Base-by-base conservation (phyloP, 1,140 invertebrate species). In the Orius laevigatus region DNA sequence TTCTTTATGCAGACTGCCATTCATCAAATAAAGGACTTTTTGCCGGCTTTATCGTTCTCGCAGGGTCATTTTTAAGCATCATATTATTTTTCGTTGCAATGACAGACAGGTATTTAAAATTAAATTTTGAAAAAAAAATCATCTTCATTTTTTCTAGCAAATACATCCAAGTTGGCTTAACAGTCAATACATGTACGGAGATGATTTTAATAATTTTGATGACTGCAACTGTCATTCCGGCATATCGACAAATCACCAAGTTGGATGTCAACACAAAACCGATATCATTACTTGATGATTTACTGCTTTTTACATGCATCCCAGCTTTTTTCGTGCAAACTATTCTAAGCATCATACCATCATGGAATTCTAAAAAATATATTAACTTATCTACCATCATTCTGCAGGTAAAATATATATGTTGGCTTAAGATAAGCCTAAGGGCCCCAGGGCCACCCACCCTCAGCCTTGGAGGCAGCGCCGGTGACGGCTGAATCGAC, bases 321-420 rank as follows among this genome's bases (percentile, higher is more conserved):
- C 80, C 79, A 0, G 78, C 77, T 16, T 82, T 80, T 62, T 80
- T 81, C 58, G 65, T 81, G 48, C 76, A 79, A 51, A 72, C 71
- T 0, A 70, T 76, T 25, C 71, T 81, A 48, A 76, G 71, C 44
- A 63, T 81, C 48, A 63, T 78, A 2, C 75, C 79, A 2, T 72
- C 74, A 3, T 63, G 77, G 20, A 63, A 63, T 8, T 65, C 69
- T 36, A 49, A 62, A 4, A 71, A 73, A 53, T 63, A 69, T 19
- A 55, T 73, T 11, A 67, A 66, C 40, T 67, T 73, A 4, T 59
- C 69, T 19, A 66, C 68, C 25, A 65, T 71, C 19, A 42, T 67
- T 11, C 52, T 77, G 2, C 71, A 76, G 68, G 73, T 78, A 64
- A 67, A 60, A 39, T 49, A 32, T n/a, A n/a, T n/a, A n/a, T n/a